phyloP scores from a whole-genome alignment of 2,888 invertebrate genomes.

The Anagyrus pseudococci region DNA sequence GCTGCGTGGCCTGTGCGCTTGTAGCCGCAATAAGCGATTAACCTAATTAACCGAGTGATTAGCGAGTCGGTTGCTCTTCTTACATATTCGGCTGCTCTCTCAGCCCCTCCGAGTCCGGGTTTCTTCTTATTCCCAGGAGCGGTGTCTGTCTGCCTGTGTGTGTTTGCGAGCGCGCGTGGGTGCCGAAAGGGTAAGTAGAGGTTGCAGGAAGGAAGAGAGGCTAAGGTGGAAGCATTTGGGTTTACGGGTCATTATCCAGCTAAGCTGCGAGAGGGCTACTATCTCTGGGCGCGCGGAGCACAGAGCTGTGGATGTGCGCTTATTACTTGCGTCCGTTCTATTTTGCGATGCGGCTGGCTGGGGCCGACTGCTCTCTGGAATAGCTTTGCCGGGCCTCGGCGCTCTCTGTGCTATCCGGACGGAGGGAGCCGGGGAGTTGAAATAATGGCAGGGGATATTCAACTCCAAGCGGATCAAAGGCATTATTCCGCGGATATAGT shows the following conservation, averaged over 20 bases:
- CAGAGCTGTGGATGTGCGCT: background rate
- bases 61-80: conserved; percentile 42
- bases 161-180: too few relatives aligned
- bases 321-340: conserved; percentile 12
- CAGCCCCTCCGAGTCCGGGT: too few relatives aligned
- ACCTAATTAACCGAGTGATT: conserved; percentile 53
- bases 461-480: conserved; percentile 24
- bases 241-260: conserved; percentile 46
- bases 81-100: too few relatives aligned
- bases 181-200: background rate
- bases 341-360: background rate
- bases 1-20: too few relatives aligned
- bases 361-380: too few relatives aligned
- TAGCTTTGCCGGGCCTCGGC: too few relatives aligned
- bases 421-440: conserved; percentile 6
- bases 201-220: background rate
- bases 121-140: conserved; percentile 4
- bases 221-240: conserved; percentile 3
- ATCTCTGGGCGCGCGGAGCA: background rate
- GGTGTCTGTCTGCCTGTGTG: conserved; percentile 7
- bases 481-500: conserved; percentile 13
- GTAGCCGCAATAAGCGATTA: conserved; percentile 45
- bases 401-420: too few relatives aligned
- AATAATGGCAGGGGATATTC: conserved; percentile 6
- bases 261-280: conserved; percentile 26